Conservation (phyloP, 2,797 vertebrate genomes). For the Natrix natrix region DNA sequence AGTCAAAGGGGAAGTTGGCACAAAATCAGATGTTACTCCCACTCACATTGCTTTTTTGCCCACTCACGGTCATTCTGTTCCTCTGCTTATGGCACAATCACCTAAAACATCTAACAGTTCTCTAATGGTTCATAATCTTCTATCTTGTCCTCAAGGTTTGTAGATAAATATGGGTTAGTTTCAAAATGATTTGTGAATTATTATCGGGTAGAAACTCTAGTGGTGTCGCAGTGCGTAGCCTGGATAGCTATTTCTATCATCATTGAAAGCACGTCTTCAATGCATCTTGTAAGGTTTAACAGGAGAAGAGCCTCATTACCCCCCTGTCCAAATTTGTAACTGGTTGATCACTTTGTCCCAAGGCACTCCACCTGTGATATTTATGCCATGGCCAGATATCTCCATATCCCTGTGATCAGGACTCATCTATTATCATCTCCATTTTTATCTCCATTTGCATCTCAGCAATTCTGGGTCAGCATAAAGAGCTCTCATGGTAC, state of each 20-base stretch:
- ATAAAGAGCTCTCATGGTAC: background rate
- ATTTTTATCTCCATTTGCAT: background rate
- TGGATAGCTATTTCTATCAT: background rate
- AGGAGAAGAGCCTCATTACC: background rate
- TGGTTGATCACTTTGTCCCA: background rate
- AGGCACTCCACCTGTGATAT: background rate
- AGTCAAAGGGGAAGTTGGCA: background rate
- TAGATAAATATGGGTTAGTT: background rate
- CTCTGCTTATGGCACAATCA: background rate
- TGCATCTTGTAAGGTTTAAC: background rate
- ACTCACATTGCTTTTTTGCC: background rate
- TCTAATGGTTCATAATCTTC: background rate
- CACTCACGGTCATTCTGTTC: background rate
- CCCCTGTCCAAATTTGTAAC: background rate
- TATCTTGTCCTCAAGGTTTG: background rate
- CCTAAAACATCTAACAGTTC: background rate
- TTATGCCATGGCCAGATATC: background rate
- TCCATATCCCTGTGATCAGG: background rate
- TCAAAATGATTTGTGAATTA: background rate
- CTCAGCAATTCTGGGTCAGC: background rate
- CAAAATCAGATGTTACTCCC: background rate
- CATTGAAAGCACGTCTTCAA: background rate
- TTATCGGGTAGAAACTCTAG: background rate
- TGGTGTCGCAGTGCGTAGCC: background rate
- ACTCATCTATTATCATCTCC: background rate